These are phyloP conservation scores for Parazoanthus atlanticus DNA, from an alignment of 92 coral and sea anemone genomes.

Conservation along the genomic window DNA sequence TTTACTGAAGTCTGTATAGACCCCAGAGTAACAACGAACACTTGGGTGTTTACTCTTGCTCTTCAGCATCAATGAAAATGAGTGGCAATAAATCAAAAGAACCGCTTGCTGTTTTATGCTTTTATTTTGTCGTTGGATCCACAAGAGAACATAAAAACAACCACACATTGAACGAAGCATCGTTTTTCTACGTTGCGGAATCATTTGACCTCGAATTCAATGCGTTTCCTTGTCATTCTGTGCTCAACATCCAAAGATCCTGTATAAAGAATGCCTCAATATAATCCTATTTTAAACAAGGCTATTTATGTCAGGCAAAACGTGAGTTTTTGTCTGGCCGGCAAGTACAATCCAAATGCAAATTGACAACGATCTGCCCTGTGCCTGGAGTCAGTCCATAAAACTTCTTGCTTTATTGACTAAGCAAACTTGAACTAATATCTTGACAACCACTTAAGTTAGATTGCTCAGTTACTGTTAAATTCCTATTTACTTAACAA, in stretches of 20 bases:
- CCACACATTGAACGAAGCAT: not conserved
- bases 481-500: conserved; percentile 32
- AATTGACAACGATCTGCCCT: conserved; percentile 10
- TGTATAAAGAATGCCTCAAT: conserved; percentile 31
- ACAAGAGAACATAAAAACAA: not conserved
- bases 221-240: conserved; percentile 33
- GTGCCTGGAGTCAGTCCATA: not conserved
- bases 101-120: conserved; percentile 24
- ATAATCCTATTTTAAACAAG: conserved; percentile 40
- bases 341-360: conserved; percentile 42
- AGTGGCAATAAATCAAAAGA: conserved; percentile 17
- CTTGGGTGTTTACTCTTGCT: not conserved
- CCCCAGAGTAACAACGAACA: not conserved
- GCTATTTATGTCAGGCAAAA: conserved; percentile 31
- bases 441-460: conserved; percentile 26
- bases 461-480: conserved; percentile 16
- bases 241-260: conserved; percentile 47
- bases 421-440: conserved; percentile 13
- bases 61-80: not conserved
- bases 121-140: not conserved
- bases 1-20: not conserved
- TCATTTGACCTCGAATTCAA: conserved; percentile 26
- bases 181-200: conserved; percentile 10
- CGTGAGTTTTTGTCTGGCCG: conserved; percentile 48
- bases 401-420: conserved; percentile 12